Conservation (phyloP, 2,888 invertebrate species). For the Nineta flava region DNA sequence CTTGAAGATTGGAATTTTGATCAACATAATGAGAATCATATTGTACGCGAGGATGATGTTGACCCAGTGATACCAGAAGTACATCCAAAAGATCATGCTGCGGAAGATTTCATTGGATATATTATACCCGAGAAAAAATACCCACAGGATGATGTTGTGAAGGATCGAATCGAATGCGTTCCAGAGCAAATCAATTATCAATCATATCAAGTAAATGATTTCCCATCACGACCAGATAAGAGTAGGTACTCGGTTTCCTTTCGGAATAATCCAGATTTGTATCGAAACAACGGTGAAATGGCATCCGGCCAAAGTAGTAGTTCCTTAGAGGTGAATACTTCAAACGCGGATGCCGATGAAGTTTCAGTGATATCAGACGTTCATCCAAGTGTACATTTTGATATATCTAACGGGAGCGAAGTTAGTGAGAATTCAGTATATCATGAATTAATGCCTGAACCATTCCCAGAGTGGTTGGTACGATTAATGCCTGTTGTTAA, state of each 20-base stretch:
- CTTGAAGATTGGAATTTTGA: conserved; percentile 7
- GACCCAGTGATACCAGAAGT: conserved; percentile 9
- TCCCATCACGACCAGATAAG: too few species aligned
- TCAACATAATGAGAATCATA: conserved; percentile 10
- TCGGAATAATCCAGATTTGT: too few species aligned
- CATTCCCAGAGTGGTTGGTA: conserved; percentile 3
- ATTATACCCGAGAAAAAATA: conserved; percentile 9
- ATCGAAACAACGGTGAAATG: too few species aligned
- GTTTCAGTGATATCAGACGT: background rate
- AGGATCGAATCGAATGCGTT: too few species aligned
- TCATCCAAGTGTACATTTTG: background rate
- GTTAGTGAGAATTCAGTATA: conserved; percentile 7
- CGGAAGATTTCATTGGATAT: conserved; percentile 11
- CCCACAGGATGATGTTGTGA: conserved; percentile 6
- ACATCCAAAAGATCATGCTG: conserved; percentile 11
- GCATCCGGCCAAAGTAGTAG: too few species aligned
- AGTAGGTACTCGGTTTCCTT: too few species aligned
- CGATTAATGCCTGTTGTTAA: background rate
- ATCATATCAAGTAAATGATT: too few species aligned
- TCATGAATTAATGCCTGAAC: background rate
- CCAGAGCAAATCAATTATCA: too few species aligned
- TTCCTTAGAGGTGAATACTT: conserved; percentile 8
- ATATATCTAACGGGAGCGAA: conserved; percentile 10
- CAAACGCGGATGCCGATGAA: conserved; percentile 6
- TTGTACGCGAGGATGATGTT: conserved; percentile 6